These are phyloP conservation scores for Brachionus paranguensis DNA, from an alignment of 1,140 invertebrate species.

Conservation along the genomic window DNA sequence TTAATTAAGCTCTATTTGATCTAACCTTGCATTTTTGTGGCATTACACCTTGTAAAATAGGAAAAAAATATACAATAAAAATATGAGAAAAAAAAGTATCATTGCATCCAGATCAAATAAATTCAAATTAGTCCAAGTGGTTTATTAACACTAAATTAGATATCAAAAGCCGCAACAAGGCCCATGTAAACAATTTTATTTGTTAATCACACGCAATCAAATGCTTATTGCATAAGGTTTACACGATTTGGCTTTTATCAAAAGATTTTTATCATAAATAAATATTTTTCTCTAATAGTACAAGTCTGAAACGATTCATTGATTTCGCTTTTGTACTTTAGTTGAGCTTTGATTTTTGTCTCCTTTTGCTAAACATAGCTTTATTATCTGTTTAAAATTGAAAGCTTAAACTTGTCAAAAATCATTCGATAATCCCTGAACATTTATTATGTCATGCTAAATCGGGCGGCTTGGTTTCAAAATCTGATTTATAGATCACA, in stretches of 20 bases:
- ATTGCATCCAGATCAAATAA: not conserved
- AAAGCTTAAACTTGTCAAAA: not conserved
- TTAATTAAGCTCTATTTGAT: not conserved
- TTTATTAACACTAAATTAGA: constrained; percentile 38
- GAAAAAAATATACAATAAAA: not conserved
- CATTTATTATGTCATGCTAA: not conserved
- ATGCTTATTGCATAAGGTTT: constrained; percentile 30
- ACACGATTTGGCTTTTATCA: not conserved
- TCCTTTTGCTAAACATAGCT: not conserved
- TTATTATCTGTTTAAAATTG: constrained; percentile 14
- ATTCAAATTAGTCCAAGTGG: constrained; percentile 7
- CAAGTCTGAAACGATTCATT: not conserved
- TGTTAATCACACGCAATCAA: constrained; percentile 5
- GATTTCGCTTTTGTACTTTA: not conserved
- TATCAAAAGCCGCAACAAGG: not conserved
- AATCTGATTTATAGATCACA: not conserved
- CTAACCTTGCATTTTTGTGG: not conserved
- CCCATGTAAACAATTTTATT: not conserved
- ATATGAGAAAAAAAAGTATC: not conserved
- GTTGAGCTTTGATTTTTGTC: constrained; percentile 24
- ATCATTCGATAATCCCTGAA: not conserved
- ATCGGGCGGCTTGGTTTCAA: not conserved
- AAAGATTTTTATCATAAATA: not conserved
- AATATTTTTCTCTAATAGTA: constrained; percentile 12
- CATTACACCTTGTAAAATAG: constrained; percentile 2